Conservation (phyloP, 1,140 invertebrate species). For the Neodiprion lecontei region DNA sequence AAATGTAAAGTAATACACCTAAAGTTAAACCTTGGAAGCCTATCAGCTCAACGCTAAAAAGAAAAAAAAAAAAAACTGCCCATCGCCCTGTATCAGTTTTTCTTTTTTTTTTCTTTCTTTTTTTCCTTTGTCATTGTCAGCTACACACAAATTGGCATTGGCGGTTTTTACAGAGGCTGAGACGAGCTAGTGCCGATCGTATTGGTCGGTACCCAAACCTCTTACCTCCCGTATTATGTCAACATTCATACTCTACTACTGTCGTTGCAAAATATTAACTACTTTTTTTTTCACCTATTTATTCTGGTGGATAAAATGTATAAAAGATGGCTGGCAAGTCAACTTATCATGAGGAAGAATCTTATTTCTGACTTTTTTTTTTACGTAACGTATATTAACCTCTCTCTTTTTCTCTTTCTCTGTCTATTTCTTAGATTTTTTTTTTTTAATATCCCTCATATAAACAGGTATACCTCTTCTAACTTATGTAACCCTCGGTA, state of each 20-base stretch:
- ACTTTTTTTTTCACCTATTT: conserved; percentile 52
- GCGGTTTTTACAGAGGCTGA: neutral
- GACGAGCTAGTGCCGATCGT: neutral
- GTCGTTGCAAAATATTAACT: conserved; percentile 61
- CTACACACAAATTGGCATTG: conserved; percentile 19
- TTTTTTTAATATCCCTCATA: conserved; percentile 33
- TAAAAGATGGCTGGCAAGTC: conserved; percentile 63
- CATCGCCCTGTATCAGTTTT: conserved; percentile 32
- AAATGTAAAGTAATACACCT: conserved; percentile 50
- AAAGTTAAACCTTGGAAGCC: conserved; percentile 60
- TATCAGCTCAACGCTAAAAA: conserved; percentile 54
- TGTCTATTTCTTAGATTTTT: conserved; percentile 21
- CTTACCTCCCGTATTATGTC: neutral
- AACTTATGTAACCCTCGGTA: conserved; percentile 52
- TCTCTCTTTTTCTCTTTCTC: conserved; percentile 32
- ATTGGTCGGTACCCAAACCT: neutral
- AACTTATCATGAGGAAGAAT: conserved; percentile 57
- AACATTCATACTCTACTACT: conserved; percentile 37
- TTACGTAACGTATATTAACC: conserved; percentile 44
- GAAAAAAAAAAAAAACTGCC: conserved; percentile 36
- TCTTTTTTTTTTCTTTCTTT: too few species aligned
- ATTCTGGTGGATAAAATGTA: conserved; percentile 58
- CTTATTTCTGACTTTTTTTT: conserved; percentile 40
- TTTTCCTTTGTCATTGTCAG: neutral
- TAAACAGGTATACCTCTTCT: conserved; percentile 45